A percentile compares a stretch with the other conserved stretches of the same genome.
phyloP scores from a whole-genome alignment of 64 coral and sea anemone genomes.

The Hydrozoanthus tunicans region DNA sequence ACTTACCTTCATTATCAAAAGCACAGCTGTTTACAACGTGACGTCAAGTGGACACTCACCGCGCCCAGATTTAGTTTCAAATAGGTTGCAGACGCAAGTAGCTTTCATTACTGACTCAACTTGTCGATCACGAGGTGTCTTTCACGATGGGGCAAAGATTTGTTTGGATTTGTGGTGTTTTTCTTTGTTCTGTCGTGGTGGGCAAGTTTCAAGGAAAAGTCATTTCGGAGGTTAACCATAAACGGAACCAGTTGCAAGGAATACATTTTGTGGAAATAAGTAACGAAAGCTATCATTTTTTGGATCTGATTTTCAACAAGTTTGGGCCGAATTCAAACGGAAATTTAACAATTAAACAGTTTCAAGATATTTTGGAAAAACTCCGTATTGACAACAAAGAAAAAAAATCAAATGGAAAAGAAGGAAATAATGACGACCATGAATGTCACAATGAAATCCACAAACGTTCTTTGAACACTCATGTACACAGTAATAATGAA shows the following conservation, averaged over 20 bases:
- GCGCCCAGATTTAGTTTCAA: no score
- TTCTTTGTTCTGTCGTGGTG: background rate
- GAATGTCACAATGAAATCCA: background rate
- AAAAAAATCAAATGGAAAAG: background rate
- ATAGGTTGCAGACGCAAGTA: no score
- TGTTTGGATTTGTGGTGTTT: background rate
- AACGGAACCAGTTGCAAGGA: background rate
- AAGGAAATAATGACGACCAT: background rate
- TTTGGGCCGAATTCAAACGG: constrained; percentile 1
- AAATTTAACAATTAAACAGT: background rate
- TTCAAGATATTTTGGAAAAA: constrained; percentile 10
- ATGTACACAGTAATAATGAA: background rate
- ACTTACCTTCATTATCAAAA: no score
- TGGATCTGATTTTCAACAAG: constrained; percentile 8
- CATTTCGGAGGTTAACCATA: background rate
- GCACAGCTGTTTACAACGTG: no score
- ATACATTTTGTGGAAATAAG: background rate
- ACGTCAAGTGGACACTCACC: no score
- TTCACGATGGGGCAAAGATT: background rate
- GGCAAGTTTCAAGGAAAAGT: background rate
- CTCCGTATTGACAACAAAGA: background rate
- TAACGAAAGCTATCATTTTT: background rate
- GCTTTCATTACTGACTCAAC: no score
- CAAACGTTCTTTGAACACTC: background rate
- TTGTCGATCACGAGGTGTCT: background rate